Percentiles rank a stretch among this genome's conserved stretches.
Evolutionary conservation across 2,113 vertebrate genomes (phyloP).

Genomic region (Pterocles orientalis): DNA sequence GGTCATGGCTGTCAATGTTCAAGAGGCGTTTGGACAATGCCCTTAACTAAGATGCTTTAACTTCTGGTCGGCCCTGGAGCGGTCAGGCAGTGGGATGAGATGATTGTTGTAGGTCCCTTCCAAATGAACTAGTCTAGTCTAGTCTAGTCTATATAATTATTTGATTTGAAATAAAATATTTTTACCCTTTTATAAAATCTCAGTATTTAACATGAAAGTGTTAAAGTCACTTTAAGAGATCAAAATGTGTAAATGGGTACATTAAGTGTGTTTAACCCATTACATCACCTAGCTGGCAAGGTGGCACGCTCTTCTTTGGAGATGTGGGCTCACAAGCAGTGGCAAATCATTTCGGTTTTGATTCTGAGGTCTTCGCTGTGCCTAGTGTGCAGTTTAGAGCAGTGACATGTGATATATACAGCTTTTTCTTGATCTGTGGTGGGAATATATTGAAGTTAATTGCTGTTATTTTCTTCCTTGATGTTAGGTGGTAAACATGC

Average conservation of each 20-base stretch:
- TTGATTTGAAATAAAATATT: background rate
- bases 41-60: background rate
- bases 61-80: background rate
- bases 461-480: background rate
- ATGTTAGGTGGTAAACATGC: background rate
- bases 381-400: background rate
- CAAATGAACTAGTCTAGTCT: background rate
- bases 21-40: background rate
- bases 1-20: background rate
- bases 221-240: background rate
- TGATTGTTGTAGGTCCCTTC: rapidly evolving
- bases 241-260: background rate
- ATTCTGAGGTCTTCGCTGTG: background rate
- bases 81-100: background rate
- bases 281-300: background rate
- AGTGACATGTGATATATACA: background rate
- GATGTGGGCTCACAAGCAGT: background rate
- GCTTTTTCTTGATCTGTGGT: background rate
- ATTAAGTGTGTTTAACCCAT: background rate
- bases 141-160: background rate
- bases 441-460: background rate
- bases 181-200: background rate
- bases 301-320: background rate
- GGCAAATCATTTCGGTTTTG: background rate
- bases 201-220: background rate